Evolutionary conservation across 2,797 vertebrate species (phyloP).

Genomic region (Onychomys torridus): DNA sequence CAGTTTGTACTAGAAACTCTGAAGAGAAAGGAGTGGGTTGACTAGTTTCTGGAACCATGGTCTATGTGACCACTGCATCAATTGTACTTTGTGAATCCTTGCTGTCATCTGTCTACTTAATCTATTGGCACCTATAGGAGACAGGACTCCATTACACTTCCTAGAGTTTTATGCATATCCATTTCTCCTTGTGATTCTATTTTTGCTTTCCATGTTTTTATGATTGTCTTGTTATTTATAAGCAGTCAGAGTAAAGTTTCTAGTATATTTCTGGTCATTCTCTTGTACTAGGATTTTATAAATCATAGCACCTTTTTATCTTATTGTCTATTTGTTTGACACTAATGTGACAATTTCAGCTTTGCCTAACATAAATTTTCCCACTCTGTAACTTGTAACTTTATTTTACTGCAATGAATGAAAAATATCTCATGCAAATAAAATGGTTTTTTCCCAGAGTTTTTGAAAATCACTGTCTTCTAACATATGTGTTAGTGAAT

Average conservation of each 20-base stretch:
- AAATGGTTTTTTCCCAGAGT: background rate
- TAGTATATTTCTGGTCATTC: background rate
- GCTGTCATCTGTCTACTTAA: background rate
- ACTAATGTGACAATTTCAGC: background rate
- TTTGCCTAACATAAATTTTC: background rate
- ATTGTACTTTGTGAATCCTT: background rate
- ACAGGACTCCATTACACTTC: background rate
- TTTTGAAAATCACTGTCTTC: slow-evolving; percentile 11
- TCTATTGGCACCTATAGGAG: background rate
- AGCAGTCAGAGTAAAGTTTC: background rate
- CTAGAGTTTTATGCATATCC: background rate
- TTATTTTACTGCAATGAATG: background rate
- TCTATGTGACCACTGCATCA: too few species aligned
- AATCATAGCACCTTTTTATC: slow-evolving; percentile 19
- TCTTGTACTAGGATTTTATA: background rate
- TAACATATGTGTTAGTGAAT: background rate
- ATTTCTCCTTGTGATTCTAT: slow-evolving; percentile 15
- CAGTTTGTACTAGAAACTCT: background rate
- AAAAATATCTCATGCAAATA: background rate
- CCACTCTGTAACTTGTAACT: background rate
- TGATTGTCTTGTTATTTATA: background rate
- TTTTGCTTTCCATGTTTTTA: slow-evolving; percentile 16
- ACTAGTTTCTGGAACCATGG: background rate
- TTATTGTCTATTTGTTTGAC: background rate
- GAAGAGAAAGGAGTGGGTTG: background rate